phyloP scores from a whole-genome alignment of 2,113 vertebrate genomes.

The Oreochromis spilurus region DNA sequence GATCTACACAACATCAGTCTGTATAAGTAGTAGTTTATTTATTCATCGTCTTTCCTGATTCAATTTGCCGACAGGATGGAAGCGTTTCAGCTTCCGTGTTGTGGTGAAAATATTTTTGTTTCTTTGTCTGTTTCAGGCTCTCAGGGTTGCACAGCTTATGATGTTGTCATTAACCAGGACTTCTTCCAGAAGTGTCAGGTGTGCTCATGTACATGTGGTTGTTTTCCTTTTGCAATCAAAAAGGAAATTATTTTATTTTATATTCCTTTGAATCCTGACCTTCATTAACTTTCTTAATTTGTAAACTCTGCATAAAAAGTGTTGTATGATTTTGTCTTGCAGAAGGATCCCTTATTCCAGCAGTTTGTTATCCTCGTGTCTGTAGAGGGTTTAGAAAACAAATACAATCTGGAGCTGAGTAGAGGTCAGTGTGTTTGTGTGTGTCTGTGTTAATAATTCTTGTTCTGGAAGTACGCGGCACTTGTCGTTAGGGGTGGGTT shows the following conservation, averaged over 20 bases:
- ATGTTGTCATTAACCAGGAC: slow-evolving; percentile 81
- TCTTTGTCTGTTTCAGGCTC: slow-evolving; percentile 44
- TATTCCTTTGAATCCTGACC: not conserved
- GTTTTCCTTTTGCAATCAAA: not conserved
- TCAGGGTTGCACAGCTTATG: slow-evolving; percentile 82
- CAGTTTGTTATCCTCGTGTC: slow-evolving; percentile 85
- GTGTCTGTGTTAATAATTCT: not conserved
- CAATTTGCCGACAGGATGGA: not conserved
- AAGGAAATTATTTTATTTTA: not conserved
- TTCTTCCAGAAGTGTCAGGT: slow-evolving; percentile 85
- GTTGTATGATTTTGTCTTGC: not conserved
- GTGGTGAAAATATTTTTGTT: not conserved
- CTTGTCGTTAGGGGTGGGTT: not conserved
- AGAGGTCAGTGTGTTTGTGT: slow-evolving; percentile 63
- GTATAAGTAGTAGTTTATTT: not conserved
- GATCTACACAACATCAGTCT: no score
- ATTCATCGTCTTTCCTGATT: not conserved
- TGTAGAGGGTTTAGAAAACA: slow-evolving; percentile 85
- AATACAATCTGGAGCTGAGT: slow-evolving; percentile 77
- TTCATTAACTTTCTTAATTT: not conserved
- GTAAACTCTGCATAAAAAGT: not conserved
- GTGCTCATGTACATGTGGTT: not conserved
- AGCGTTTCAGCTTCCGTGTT: not conserved
- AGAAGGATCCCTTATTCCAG: slow-evolving; percentile 77
- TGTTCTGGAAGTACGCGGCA: not conserved